Evolutionary conservation across 2,113 vertebrate species (phyloP), one percentile per base, ranked within the genome.

Genomic region (Falcunculus frontatus): DNA sequence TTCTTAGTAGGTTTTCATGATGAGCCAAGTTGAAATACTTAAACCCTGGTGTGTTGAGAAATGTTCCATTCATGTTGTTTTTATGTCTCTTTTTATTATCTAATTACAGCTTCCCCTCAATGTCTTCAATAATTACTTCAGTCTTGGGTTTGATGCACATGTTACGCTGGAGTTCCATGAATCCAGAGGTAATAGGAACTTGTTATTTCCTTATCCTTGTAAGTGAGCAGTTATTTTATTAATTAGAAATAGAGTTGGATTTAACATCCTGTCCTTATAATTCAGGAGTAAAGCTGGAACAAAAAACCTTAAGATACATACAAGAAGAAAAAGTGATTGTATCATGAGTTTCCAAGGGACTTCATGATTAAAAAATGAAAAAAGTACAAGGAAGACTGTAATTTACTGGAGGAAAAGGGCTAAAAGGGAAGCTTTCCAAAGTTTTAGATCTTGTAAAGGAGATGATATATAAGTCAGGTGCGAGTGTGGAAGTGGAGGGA

Each of bases 71-170:
- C 4, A 4, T 41, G 35, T 65, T 81, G 60, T 56, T 57, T 55
- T 78, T 83, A 59, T 50, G 17, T 32, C 20, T 67, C 33, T 90
- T 47, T 95, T 65, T 70, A 23, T 92, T 78, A n/a, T 87, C 30
- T 53, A 50, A 67, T 97, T 97, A 35, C 96, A 98, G 98, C 98
- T 98, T 94, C 98, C 98, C n/a, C 97, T 98, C 78, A 98, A 97
- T 74, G 98, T 98, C 92, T 98, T 98, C 97, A 98, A 98, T 97
- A 98, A 98, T 93, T 98, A 98, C 97, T 98, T 98, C 97, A 98
- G 98, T 94, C 98, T 98, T 42, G 98, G 98, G 81, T 98, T 98
- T 69, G 98, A 98, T 92, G 98, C 98, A 69, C 98, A 98, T 22
- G 98, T 98, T 73, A 98, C 98, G 1, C 84, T 98, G 96, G 98